A percentile compares a stretch with the other conserved stretches of the same genome.
phyloP scores from a whole-genome alignment of 2,888 invertebrate species.

The Spatulosminthurus flaviceps region DNA sequence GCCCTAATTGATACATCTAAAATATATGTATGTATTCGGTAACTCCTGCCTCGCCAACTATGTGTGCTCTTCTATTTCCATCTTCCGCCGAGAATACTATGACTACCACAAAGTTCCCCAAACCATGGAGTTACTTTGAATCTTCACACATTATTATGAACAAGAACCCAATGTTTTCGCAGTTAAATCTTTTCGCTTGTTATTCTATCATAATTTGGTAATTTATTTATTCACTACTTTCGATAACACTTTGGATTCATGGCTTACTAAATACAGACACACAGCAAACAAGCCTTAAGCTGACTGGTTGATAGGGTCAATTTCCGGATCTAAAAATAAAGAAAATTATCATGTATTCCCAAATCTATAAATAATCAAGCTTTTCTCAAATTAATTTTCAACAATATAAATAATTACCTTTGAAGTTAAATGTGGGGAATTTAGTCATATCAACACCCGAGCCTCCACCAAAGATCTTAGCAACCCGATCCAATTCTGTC shows the following conservation, averaged over 20 bases:
- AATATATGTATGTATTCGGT: too few species aligned
- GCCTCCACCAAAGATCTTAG: slow-evolving; percentile 79
- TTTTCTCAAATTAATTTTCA: not conserved
- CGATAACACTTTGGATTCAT: not conserved
- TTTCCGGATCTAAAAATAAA: slow-evolving; percentile 39
- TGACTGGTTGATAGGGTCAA: slow-evolving; percentile 41
- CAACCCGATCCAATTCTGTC: slow-evolving; percentile 81
- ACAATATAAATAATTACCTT: slow-evolving; percentile 65
- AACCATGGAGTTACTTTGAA: too few species aligned
- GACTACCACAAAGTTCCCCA: too few species aligned
- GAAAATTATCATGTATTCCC: not conserved
- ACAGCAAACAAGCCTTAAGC: not conserved
- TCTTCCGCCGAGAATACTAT: too few species aligned
- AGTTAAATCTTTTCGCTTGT: too few species aligned
- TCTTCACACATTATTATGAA: too few species aligned
- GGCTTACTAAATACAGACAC: not conserved
- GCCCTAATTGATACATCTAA: too few species aligned
- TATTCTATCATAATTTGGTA: too few species aligned
- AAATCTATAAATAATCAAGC: not conserved
- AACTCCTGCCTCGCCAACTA: too few species aligned
- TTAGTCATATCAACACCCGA: slow-evolving; percentile 84
- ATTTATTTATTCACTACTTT: slow-evolving; percentile 1
- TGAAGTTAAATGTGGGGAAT: slow-evolving; percentile 86
- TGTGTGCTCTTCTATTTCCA: too few species aligned
- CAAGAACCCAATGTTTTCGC: too few species aligned